These are phyloP conservation scores for Vicugna pacos DNA, from an alignment of 2,113 vertebrate genomes.

Conservation along the genomic window DNA sequence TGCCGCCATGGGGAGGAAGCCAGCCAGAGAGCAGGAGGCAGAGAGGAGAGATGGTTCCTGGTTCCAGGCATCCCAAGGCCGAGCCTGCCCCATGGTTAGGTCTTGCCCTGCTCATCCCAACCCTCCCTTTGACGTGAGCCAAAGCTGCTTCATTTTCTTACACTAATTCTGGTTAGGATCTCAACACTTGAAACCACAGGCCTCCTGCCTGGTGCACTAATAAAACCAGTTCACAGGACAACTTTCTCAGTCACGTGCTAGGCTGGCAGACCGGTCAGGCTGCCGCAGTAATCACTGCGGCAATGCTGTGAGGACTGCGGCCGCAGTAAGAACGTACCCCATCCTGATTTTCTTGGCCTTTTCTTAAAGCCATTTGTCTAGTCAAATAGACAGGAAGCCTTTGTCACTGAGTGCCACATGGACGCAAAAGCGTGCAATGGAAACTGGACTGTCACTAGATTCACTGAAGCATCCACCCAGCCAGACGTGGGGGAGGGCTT, in stretches of 20 bases:
- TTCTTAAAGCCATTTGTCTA: neutral
- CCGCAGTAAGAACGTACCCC: neutral
- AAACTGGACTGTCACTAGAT: rapidly evolving
- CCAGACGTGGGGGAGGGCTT: rapidly evolving
- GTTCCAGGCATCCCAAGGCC: rapidly evolving
- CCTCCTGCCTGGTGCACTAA: neutral
- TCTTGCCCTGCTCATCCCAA: neutral
- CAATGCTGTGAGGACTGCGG: neutral
- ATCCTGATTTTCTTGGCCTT: neutral
- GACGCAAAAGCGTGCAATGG: neutral
- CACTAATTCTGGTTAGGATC: neutral
- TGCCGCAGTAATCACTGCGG: rapidly evolving
- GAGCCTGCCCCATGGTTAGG: neutral
- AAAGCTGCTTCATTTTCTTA: neutral
- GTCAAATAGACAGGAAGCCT: neutral
- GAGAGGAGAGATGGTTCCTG: neutral
- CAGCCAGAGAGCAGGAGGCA: neutral
- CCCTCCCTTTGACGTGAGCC: neutral
- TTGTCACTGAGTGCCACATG: neutral
- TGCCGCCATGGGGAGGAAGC: neutral
- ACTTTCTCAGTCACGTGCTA: rapidly evolving
- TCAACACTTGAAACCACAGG: neutral
- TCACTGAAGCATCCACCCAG: no score
- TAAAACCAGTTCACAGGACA: neutral
- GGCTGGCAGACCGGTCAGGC: neutral